Conservation (phyloP, 2,113 vertebrate genomes). For the Centropus bengalensis region DNA sequence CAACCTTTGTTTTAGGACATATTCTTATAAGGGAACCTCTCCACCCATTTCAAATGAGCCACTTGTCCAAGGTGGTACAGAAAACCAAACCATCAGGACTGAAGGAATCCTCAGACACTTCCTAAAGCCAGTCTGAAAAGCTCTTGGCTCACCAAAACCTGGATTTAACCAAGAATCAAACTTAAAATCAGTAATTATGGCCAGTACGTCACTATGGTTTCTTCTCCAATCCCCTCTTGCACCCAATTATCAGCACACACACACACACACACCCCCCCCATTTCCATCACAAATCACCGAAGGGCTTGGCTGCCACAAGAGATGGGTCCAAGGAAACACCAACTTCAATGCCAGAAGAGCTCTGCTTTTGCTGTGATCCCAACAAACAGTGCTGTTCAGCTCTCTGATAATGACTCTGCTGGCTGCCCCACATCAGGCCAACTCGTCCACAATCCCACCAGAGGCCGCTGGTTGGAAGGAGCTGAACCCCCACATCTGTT, state of each 20-base stretch:
- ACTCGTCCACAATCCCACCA: not conserved
- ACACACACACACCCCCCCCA: too few species aligned
- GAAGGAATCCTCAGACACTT: not conserved
- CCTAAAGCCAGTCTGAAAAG: not conserved
- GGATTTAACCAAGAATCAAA: not conserved
- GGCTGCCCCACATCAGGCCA: fast-evolving
- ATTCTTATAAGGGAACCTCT: not conserved
- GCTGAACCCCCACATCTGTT: not conserved
- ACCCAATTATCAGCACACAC: too few species aligned
- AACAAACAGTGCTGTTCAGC: fast-evolving
- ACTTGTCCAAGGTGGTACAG: not conserved
- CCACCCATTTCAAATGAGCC: not conserved
- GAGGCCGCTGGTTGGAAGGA: fast-evolving
- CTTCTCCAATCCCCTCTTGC: fast-evolving
- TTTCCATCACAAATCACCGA: fast-evolving
- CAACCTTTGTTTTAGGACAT: not conserved
- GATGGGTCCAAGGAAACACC: fast-evolving
- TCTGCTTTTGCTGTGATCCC: too few species aligned
- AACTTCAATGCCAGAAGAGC: fast-evolving
- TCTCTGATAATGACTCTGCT: not conserved
- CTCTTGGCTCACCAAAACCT: not conserved
- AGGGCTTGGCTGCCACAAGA: too few species aligned
- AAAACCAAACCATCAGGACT: not conserved
- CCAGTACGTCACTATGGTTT: fast-evolving
- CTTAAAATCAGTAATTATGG: not conserved